phyloP scores from a whole-genome alignment of 2,797 vertebrate genomes.

The Botia almorhae region DNA sequence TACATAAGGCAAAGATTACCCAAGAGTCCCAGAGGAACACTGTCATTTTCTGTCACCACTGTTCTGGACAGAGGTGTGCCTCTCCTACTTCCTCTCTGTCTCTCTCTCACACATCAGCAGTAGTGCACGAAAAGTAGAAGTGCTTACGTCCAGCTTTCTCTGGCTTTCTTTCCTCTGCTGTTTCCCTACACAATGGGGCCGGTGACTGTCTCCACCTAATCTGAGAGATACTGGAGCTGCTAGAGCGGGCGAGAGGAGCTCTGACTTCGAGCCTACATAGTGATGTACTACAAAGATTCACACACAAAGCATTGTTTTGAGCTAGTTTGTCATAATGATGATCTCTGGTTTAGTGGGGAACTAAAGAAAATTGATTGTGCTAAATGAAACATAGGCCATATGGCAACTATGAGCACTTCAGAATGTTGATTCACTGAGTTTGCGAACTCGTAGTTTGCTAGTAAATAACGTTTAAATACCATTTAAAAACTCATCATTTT shows the following conservation, averaged over 20 bases:
- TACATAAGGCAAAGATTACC: conserved; percentile 60
- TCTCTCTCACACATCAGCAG: conserved; percentile 63
- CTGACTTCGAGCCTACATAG: neutral
- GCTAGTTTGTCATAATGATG: neutral
- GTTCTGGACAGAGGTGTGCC: conserved; percentile 50
- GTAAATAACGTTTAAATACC: too few species aligned
- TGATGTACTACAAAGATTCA: neutral
- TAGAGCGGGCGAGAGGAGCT: conserved; percentile 24
- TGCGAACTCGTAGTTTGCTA: neutral
- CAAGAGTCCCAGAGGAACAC: conserved; percentile 44
- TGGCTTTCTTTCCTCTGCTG: conserved; percentile 36
- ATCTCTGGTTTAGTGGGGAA: neutral
- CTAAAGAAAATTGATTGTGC: too few species aligned
- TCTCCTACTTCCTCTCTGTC: conserved; percentile 36
- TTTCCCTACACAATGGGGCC: conserved; percentile 39
- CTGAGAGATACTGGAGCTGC: conserved; percentile 45
- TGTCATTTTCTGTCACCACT: conserved; percentile 50
- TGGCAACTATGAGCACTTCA: too few species aligned
- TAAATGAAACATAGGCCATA: too few species aligned
- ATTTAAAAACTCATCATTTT: too few species aligned
- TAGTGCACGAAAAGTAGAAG: conserved; percentile 62
- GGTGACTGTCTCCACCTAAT: conserved; percentile 54
- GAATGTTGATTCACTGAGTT: too few species aligned
- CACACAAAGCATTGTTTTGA: neutral
- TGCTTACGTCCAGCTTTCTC: conserved; percentile 62